Percentiles rank a stretch among this genome's conserved stretches.
Conservation (phyloP, 2,113 vertebrate genomes). For the Ivindomyrus marchei region DNA sequence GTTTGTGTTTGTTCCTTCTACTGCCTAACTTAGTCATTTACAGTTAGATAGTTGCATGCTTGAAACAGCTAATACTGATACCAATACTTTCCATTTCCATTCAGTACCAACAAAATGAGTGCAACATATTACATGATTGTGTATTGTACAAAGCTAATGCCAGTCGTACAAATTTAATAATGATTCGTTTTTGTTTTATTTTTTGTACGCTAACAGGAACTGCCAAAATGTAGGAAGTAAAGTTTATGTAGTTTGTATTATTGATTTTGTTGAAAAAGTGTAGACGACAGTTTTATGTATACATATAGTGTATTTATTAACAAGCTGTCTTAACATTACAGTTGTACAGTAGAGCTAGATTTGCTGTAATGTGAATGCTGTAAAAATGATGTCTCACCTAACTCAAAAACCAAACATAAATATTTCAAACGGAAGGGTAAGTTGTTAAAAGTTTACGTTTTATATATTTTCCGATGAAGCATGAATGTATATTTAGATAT, state of each 20-base stretch:
- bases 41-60: slow-evolving; percentile 9
- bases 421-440: not conserved
- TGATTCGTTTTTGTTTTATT: slow-evolving; percentile 4
- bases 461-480: slow-evolving; percentile 16
- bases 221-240: not conserved
- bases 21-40: not conserved
- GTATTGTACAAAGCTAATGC: not conserved
- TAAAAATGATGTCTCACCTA: slow-evolving; percentile 11
- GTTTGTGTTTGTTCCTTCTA: not conserved
- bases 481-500: slow-evolving; percentile 13
- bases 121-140: not conserved
- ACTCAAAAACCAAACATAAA: not conserved
- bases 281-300: slow-evolving; percentile 12
- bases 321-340: slow-evolving; percentile 6
- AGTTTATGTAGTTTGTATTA: slow-evolving; percentile 3
- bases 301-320: slow-evolving; percentile 6
- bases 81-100: not conserved
- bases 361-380: slow-evolving; percentile 9
- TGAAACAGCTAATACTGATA: not conserved
- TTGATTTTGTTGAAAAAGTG: slow-evolving; percentile 11
- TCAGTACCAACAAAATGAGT: not conserved
- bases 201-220: slow-evolving; percentile 16
- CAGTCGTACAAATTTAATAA: slow-evolving; percentile 9
- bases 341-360: slow-evolving; percentile 13
- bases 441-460: slow-evolving; percentile 17